phyloP scores from a whole-genome alignment of 2,113 vertebrate genomes.

The Psittacula cyanocephala region DNA sequence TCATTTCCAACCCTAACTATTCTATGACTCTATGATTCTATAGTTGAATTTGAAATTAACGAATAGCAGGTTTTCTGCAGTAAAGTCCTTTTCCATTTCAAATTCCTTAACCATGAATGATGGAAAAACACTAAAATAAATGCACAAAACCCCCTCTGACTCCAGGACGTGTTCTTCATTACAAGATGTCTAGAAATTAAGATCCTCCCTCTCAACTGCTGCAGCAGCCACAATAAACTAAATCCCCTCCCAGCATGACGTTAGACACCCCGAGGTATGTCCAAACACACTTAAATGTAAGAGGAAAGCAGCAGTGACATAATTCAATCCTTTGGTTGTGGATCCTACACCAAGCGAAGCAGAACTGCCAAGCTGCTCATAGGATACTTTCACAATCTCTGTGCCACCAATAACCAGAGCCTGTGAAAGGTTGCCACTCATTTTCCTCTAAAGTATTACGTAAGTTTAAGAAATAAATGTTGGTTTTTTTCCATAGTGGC shows the following conservation, averaged over 20 bases:
- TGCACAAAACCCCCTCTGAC: background rate
- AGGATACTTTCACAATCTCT: too few relatives aligned
- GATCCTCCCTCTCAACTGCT: background rate
- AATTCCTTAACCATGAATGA: background rate
- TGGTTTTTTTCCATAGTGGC: background rate
- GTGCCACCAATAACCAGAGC: background rate
- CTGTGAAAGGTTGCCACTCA: background rate
- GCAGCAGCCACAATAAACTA: background rate
- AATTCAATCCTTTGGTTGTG: fast-evolving
- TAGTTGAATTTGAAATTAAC: background rate
- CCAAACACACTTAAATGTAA: background rate
- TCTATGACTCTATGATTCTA: too few relatives aligned
- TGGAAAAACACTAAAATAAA: background rate
- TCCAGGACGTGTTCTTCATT: fast-evolving
- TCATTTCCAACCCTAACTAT: too few relatives aligned
- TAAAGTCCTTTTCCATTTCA: background rate
- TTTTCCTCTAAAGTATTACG: background rate
- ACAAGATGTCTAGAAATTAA: background rate
- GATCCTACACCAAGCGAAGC: background rate
- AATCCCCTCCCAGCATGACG: fast-evolving
- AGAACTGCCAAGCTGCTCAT: background rate
- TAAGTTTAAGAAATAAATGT: background rate
- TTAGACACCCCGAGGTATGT: fast-evolving
- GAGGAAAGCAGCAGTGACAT: background rate
- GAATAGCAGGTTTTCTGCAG: background rate